Evolutionary conservation across 2,888 invertebrate species (phyloP), one percentile per base, ranked within the genome.

Genomic region (Drosophila trichaetosa): DNA sequence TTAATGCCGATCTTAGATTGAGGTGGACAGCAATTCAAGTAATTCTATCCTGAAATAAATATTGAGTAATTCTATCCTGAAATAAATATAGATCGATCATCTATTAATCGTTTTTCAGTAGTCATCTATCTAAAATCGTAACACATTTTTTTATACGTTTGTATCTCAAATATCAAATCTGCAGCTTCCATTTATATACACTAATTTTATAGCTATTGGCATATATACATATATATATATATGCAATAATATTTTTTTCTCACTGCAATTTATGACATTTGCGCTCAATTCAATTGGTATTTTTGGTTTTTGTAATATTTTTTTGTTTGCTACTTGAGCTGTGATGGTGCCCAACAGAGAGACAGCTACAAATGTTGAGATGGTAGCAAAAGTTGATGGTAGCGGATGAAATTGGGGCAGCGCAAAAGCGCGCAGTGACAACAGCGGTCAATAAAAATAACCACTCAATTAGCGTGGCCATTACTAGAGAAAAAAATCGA

Each of bases 401-500:
- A 8, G 36, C 31, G 40, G 4, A 16, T 24, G 38, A 27, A 11
- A 33, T 5, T 33, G 2, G 1, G n/a, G 70, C 13, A 42, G 6
- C 21, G 63, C 78, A 79, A 73, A 67, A 63, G 67, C 54, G 75
- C 64, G 49, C 76, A 76, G 54, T 67, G 76, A 77, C 82, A 82
- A 83, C 80, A 76, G 71, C 64, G 67, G 56, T 73, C 84, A 87
- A 89, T 89, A 89, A 87, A 84, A 84, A 87, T 83, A 87, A 78
- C 83, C 87, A 89, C 87, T 89, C 80, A 89, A 87, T 83, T 89
- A 87, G 87, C 81, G 85, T 78, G 73, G 77, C 84, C 87, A 89
- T 89, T 87, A 83, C 84, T 83, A 78, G 1, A 21, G 24, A 46
- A 16, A 82, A 87, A 88, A 89, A 87, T 80, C 81, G 76, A 80